phyloP scores from a whole-genome alignment of 2,888 invertebrate species.

The Pachliopta kotzebuea region DNA sequence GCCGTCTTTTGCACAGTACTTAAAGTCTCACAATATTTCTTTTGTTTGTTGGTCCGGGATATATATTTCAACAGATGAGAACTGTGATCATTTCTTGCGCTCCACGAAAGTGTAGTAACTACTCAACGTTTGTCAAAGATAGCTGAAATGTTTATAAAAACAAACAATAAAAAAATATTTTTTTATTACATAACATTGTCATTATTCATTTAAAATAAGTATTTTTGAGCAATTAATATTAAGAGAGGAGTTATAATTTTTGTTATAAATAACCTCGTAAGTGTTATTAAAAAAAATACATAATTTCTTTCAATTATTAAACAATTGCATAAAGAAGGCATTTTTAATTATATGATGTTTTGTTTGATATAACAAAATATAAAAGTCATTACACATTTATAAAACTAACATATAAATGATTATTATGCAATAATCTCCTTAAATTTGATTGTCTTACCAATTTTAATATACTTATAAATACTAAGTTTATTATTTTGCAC shows the following conservation, averaged over 20 bases:
- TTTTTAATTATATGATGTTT: neutral
- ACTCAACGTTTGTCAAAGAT: too few relatives aligned
- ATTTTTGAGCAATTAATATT: constrained; percentile 4
- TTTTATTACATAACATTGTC: too few relatives aligned
- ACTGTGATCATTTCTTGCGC: too few relatives aligned
- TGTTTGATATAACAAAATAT: neutral
- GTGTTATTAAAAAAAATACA: neutral
- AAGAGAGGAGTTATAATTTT: neutral
- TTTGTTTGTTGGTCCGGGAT: too few relatives aligned
- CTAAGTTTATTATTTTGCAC: neutral
- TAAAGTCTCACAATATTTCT: too few relatives aligned
- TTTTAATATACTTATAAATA: neutral
- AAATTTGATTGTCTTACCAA: neutral
- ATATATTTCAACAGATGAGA: too few relatives aligned
- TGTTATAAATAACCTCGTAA: neutral
- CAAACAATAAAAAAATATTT: too few relatives aligned
- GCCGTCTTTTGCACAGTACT: too few relatives aligned
- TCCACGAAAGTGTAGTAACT: too few relatives aligned
- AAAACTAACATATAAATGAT: neutral
- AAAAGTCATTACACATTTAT: neutral
- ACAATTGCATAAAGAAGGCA: too few relatives aligned
- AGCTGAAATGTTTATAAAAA: too few relatives aligned
- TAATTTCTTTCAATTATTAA: neutral
- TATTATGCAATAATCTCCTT: neutral
- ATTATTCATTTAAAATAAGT: neutral